These are phyloP conservation scores for Mus caroli DNA, from an alignment of 2,797 vertebrate species.

Conservation along the genomic window DNA sequence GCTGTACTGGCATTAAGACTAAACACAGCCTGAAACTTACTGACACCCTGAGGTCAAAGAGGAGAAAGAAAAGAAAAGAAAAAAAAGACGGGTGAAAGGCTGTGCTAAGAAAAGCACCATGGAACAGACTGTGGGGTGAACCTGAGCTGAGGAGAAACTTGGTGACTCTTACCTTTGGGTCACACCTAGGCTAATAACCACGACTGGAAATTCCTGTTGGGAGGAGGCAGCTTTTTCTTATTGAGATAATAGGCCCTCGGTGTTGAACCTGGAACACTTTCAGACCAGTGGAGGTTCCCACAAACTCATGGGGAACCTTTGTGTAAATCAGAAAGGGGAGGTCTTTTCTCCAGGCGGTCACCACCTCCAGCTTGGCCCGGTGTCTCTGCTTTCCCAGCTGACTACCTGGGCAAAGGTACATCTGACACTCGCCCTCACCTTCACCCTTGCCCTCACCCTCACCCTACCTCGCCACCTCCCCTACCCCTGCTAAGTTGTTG, in stretches of 20 bases:
- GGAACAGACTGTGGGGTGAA: background rate
- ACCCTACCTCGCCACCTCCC: background rate
- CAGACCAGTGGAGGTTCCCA: background rate
- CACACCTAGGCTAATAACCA: constrained; percentile 52
- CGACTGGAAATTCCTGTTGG: constrained; percentile 71
- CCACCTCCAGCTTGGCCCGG: background rate
- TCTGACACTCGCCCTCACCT: background rate
- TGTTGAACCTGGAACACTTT: constrained; percentile 57
- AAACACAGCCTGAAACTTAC: background rate
- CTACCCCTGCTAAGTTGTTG: background rate
- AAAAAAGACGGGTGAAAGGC: background rate
- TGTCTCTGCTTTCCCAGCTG: background rate
- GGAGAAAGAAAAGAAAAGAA: background rate
- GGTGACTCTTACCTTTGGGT: constrained; percentile 27
- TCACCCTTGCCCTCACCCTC: background rate
- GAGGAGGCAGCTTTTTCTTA: constrained; percentile 40
- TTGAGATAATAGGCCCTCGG: background rate
- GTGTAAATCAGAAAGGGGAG: background rate
- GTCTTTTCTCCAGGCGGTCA: background rate
- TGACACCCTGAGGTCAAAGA: background rate
- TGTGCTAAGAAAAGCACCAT: background rate
- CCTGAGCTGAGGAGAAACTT: constrained; percentile 16
- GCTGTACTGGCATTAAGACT: background rate
- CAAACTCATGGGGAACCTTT: background rate
- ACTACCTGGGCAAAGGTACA: background rate